A percentile compares a stretch with the other conserved stretches of the same genome.
Evolutionary conservation across 2,113 vertebrate genomes (phyloP).

Genomic region (Taurulus bubalis): DNA sequence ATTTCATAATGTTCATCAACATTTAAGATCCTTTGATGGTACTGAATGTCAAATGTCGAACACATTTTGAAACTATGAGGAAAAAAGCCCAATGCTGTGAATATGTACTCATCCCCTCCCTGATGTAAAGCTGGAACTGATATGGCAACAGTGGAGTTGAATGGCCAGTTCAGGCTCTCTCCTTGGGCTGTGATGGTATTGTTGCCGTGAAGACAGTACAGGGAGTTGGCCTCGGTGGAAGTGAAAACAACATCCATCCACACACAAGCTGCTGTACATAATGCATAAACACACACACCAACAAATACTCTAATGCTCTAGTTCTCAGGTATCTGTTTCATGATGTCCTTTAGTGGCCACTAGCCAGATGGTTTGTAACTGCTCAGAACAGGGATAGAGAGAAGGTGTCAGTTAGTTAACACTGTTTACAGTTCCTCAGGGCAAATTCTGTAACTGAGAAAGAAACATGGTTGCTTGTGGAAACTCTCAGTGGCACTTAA

Average conservation of each 20-base stretch:
- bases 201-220: conserved; percentile 47
- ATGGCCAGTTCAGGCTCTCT: conserved; percentile 26
- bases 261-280: conserved; percentile 16
- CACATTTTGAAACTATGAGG: background rate
- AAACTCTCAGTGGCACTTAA: background rate
- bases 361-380: conserved; percentile 48
- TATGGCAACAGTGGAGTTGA: conserved; percentile 35
- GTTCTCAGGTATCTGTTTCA: conserved; percentile 47
- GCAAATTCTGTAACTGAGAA: conserved; percentile 14
- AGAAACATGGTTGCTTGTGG: conserved; percentile 2
- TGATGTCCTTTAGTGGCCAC: conserved; percentile 20
- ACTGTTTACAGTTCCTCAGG: conserved; percentile 57
- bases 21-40: background rate
- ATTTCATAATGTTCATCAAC: background rate
- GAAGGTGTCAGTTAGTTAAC: conserved; percentile 50
- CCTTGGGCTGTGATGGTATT: conserved; percentile 47
- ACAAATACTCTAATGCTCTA: conserved; percentile 13
- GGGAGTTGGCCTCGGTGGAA: conserved; percentile 47
- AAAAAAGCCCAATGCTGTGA: background rate
- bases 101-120: background rate
- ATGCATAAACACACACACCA: conserved; percentile 11
- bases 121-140: conserved; percentile 32
- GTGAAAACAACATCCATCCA: conserved; percentile 39
- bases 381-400: background rate
- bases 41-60: background rate